Evolutionary conservation across 1,140 invertebrate genomes (phyloP).

Genomic region (Uloborus diversus): DNA sequence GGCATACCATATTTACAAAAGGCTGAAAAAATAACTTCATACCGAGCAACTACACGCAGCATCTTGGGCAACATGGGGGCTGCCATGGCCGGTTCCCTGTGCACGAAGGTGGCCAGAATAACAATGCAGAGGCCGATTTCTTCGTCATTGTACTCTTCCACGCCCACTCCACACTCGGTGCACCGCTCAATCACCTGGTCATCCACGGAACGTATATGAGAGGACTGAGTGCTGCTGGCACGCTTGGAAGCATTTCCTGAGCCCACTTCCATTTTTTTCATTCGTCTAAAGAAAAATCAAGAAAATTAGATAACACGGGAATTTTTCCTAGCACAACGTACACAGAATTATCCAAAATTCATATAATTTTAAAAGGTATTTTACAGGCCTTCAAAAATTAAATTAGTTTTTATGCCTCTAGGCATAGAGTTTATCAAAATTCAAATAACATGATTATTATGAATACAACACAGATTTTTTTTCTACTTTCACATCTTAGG

Average conservation of each 20-base stretch:
- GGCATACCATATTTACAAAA: too few species aligned
- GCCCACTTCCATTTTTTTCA: slow-evolving; percentile 44
- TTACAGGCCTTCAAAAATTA: too few species aligned
- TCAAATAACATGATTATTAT: too few species aligned
- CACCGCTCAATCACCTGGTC: slow-evolving; percentile 63
- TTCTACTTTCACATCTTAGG: too few species aligned
- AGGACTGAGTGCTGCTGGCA: slow-evolving; percentile 38
- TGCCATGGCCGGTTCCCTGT: slow-evolving; percentile 91
- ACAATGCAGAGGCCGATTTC: slow-evolving; percentile 95
- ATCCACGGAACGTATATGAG: slow-evolving; percentile 38
- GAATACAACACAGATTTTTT: too few species aligned
- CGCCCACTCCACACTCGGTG: slow-evolving; percentile 69
- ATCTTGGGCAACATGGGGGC: slow-evolving; percentile 93
- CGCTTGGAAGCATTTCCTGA: slow-evolving; percentile 25
- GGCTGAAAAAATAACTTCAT: slow-evolving; percentile 45
- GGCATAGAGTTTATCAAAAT: too few species aligned
- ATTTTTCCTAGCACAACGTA: too few species aligned
- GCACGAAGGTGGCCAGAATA: slow-evolving; percentile 92
- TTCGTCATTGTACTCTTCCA: slow-evolving; percentile 97
- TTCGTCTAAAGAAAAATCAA: slow-evolving; percentile 16
- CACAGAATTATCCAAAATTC: too few species aligned
- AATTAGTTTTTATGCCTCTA: too few species aligned
- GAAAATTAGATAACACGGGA: not conserved
- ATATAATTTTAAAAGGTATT: too few species aligned
- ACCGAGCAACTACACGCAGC: slow-evolving; percentile 87